Percentiles rank a stretch among this genome's conserved stretches.
Evolutionary conservation across 53 echinoderm and acorn worm species (phyloP).

Genomic region (Temnopleurus reevesii): DNA sequence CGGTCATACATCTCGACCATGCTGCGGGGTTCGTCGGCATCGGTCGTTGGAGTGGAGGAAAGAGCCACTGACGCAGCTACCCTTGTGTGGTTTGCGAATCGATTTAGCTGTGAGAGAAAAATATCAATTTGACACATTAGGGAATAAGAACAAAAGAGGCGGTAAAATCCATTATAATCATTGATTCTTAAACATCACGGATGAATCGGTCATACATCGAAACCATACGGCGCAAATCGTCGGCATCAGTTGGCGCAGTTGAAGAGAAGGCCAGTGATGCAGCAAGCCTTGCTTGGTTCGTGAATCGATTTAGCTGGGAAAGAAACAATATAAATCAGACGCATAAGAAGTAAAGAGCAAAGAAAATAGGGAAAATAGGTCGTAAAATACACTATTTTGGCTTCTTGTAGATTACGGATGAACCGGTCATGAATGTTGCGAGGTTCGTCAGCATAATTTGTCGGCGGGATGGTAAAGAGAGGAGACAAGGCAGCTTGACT

Average conservation of each 20-base stretch:
- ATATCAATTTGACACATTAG: no score
- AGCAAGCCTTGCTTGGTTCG: not conserved
- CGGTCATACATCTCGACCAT: not conserved
- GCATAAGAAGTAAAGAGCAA: no score
- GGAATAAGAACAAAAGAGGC: no score
- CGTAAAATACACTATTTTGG: no score
- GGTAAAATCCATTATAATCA: no score
- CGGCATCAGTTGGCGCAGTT: not conserved
- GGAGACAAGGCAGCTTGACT: not conserved
- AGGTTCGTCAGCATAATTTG: not conserved
- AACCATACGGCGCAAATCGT: not conserved
- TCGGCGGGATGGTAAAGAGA: not conserved
- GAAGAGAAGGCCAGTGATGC: not conserved
- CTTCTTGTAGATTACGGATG: not conserved
- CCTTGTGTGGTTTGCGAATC: constrained; percentile 1
- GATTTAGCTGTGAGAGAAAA: not conserved
- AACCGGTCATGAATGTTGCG: not conserved
- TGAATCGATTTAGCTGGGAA: not conserved
- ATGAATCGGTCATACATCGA: not conserved
- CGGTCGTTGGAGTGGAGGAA: not conserved
- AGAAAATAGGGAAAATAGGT: no score
- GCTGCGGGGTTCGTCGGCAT: not conserved
- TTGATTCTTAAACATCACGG: not conserved
- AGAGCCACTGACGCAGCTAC: not conserved
- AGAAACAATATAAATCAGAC: no score